Percentiles rank a stretch among this genome's conserved stretches.
Conservation (phyloP, 1,140 invertebrate genomes). For the Nasonia giraulti region DNA sequence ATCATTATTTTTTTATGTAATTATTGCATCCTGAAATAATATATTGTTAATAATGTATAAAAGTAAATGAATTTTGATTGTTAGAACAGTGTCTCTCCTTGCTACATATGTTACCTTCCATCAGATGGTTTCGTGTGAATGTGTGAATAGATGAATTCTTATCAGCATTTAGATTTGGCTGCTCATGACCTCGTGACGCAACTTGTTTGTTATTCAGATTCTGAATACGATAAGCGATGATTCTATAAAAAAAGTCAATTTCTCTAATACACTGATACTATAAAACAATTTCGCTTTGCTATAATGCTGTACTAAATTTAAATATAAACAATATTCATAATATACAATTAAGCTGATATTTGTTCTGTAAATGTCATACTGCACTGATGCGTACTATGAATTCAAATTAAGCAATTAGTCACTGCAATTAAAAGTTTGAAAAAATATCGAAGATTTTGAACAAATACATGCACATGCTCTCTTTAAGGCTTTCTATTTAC, state of each 20-base stretch:
- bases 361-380: too few species aligned
- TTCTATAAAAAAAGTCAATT: neutral
- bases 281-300: neutral
- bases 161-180: conserved; percentile 6
- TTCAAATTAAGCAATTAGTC: too few species aligned
- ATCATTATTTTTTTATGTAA: neutral
- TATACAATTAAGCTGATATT: too few species aligned
- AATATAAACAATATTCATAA: too few species aligned
- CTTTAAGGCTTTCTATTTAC: too few species aligned
- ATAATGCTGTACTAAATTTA: too few species aligned
- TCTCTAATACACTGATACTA: neutral
- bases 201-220: neutral
- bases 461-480: too few species aligned
- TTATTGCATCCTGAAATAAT: neutral
- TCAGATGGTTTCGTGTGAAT: neutral
- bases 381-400: too few species aligned
- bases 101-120: neutral
- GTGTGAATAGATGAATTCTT: neutral
- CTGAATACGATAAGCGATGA: neutral
- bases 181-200: conserved; percentile 1
- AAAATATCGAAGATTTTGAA: neutral
- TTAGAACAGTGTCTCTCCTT: too few species aligned
- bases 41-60: neutral
- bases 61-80: neutral
- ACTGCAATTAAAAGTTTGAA: neutral